These are phyloP conservation scores for Plestiodon gilberti DNA, from an alignment of 2,113 vertebrate genomes.

Conservation along the genomic window DNA sequence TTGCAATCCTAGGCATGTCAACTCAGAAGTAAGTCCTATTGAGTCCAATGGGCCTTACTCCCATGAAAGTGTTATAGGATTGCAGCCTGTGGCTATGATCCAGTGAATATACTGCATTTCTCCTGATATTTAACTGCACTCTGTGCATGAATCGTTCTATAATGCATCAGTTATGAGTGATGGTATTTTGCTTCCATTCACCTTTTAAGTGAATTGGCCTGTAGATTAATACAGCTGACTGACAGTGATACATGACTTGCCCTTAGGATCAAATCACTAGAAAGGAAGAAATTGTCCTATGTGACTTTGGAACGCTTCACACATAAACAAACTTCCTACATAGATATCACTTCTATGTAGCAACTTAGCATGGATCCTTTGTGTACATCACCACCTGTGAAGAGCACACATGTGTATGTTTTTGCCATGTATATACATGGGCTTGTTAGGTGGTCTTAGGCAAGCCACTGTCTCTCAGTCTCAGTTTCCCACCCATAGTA, in stretches of 20 bases:
- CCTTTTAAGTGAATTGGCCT: background rate
- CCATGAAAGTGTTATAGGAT: too few relatives aligned
- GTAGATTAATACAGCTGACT: background rate
- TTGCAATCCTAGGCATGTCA: too few relatives aligned
- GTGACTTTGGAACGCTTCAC: background rate
- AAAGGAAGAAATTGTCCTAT: background rate
- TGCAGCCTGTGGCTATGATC: background rate
- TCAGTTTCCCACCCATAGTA: too few relatives aligned
- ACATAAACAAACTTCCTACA: too few relatives aligned
- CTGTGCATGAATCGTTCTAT: background rate
- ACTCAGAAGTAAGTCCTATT: too few relatives aligned
- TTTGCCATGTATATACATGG: background rate
- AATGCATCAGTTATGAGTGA: background rate
- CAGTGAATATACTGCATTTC: background rate
- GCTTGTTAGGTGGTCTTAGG: background rate
- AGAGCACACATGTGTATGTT: background rate
- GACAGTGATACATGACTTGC: background rate
- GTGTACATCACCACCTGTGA: background rate
- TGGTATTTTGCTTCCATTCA: background rate
- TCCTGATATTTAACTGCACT: background rate
- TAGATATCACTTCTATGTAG: background rate
- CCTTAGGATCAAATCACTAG: background rate
- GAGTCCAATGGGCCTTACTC: too few relatives aligned
- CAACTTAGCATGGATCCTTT: background rate
- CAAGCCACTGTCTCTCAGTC: background rate